Evolutionary conservation across 2,113 vertebrate genomes (phyloP), one percentile per base, ranked within the genome.

Genomic region (Raja brachyura): DNA sequence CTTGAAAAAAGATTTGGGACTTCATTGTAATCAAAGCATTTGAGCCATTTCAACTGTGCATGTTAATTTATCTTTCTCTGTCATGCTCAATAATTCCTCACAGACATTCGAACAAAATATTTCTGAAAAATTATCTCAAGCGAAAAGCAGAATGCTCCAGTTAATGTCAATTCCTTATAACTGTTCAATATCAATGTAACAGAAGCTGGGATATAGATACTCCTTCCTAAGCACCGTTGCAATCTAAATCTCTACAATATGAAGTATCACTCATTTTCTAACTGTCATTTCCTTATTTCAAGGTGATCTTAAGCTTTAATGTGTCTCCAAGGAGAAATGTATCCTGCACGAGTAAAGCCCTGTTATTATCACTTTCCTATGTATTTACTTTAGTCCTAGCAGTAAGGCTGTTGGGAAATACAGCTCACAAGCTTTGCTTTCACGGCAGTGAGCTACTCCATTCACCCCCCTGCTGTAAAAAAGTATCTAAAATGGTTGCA

Each of bases 341-440:
- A 90, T 31, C n/a, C 33, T 70, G 22, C 39, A 54, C 5, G 66
- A 92, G 39, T 73, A 33, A 48, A 73, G 31, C 33, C 39, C 90
- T 90, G n/a, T 48, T 90, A 68, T 90, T 90, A 63, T 90, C 63
- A 90, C 66, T 92, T 92, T 92, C 90, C 90, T 74, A 39, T 8
- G 48, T 39, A 14, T 14, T 86, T 86, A 86, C n/a, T 63, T 63
- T 86, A 61, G 28, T 28, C 13, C 13, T 0, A 14, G 28, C 61
- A 31, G 18, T 86, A 86, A 86, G 11, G 59, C 11, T 81, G 48
- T 86, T 86, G 28, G 59, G 59, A n/a, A 86, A 61, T 13, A 86
- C 61, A 63, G 83, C 25, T 86, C 59, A 4, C 10, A 56, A 86
- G 56, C 28, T 14, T 63, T 63, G 83, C 39, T n/a, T 31, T n/a